A percentile compares a stretch with the other conserved stretches of the same genome.
These are phyloP conservation scores for Cantharis rufa DNA, from an alignment of 2,888 invertebrate species.

Conservation along the genomic window DNA sequence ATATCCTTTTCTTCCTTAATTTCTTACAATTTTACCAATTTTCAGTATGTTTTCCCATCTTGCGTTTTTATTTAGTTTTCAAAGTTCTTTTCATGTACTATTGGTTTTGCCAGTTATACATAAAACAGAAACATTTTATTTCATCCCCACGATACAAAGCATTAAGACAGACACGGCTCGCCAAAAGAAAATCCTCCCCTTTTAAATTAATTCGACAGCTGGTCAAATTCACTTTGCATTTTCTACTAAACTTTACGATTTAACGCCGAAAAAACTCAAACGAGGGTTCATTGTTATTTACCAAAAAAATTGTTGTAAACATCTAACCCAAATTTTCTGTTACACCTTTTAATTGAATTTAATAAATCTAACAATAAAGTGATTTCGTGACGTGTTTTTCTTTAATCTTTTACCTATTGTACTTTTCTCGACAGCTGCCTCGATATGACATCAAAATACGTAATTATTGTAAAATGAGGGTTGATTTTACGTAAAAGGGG, in stretches of 20 bases:
- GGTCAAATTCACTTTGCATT: conserved; percentile 19
- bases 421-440: conserved; percentile 48
- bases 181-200: conserved; percentile 7
- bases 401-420: conserved; percentile 48
- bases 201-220: conserved; percentile 24
- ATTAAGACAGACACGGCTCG: conserved; percentile 2
- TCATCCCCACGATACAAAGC: conserved; percentile 17
- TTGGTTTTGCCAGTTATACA: conserved; percentile 27
- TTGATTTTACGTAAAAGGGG: conserved; percentile 55
- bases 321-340: conserved; percentile 14
- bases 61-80: conserved; percentile 35
- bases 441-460: conserved; percentile 52
- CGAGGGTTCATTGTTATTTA: conserved; percentile 8
- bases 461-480: conserved; percentile 56
- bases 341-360: conserved; percentile 29
- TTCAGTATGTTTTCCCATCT: conserved; percentile 38
- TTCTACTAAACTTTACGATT: not conserved
- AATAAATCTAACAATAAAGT: conserved; percentile 33
- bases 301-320: not conserved
- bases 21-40: conserved; percentile 39
- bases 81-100: conserved; percentile 26
- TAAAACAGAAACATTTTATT: conserved; percentile 22
- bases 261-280: conserved; percentile 2
- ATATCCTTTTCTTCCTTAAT: conserved; percentile 40
- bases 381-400: conserved; percentile 46